Evolutionary conservation across 2,113 vertebrate species (phyloP).

Genomic region (Ellobius talpinus): DNA sequence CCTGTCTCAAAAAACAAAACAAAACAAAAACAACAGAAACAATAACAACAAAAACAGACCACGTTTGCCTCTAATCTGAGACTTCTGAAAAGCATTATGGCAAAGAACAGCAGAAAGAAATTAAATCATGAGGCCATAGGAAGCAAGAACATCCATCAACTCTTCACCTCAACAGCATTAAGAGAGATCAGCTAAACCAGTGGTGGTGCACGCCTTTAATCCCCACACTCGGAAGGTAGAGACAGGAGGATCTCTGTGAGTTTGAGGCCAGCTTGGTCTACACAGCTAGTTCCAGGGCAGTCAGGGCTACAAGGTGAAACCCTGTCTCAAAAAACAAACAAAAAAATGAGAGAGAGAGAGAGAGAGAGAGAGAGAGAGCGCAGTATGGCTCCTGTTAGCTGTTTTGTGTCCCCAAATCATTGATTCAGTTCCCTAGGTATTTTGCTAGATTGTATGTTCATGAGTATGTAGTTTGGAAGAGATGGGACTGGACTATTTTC

Average conservation of each 20-base stretch:
- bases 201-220: not conserved
- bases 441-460: not conserved
- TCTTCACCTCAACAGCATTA: not conserved
- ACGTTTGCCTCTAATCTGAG: not conserved
- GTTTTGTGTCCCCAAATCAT: not conserved
- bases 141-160: not conserved
- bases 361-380: no score
- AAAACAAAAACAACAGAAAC: no score
- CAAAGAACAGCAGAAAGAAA: slow-evolving; percentile 20
- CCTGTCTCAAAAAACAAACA: not conserved
- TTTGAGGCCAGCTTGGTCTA: not conserved
- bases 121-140: not conserved
- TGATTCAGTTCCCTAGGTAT: not conserved
- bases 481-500: not conserved
- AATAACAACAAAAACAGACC: not conserved
- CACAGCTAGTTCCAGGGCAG: not conserved
- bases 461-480: not conserved
- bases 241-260: not conserved
- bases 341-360: no score
- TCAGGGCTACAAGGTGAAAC: not conserved
- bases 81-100: not conserved
- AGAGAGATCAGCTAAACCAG: not conserved
- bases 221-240: not conserved
- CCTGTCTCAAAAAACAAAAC: no score
- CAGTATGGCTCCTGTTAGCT: not conserved